Evolutionary conservation across 2,888 invertebrate species (phyloP), one percentile per base, ranked within the genome.

Genomic region (Dorcus parallelipipedus): DNA sequence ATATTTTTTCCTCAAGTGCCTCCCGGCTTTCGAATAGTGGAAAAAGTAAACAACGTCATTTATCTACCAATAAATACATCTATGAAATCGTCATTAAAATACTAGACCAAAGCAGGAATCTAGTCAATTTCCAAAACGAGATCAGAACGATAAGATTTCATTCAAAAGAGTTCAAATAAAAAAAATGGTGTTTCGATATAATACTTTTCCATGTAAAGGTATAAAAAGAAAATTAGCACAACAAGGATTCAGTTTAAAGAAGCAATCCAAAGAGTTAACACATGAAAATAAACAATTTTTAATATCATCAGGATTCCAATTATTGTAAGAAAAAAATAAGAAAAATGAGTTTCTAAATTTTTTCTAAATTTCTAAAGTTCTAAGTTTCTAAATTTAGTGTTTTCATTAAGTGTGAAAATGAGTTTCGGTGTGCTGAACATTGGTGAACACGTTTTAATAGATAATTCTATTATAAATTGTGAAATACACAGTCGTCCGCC

Each of bases 41-140:
- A n/a, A n/a, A n/a, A n/a, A n/a, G n/a, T n/a, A n/a, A n/a, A n/a
- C n/a, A n/a, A n/a, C n/a, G n/a, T n/a, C n/a, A n/a, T n/a, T n/a
- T n/a, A n/a, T n/a, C n/a, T n/a, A n/a, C n/a, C n/a, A n/a, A n/a
- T n/a, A n/a, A n/a, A n/a, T 54, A 52, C 41, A 70, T 74, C 60
- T 60, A 61, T 53, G 58, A 69, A 48, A 58, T 75, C 38, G 53
- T 62, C 20, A 20, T 76, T 60, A 70, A 65, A 65, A 50, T 74
- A 54, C 54, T 68, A 5, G 73, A 76, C 65, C 70, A 72, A 64
- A 63, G 68, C 60, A 69, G 68, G 39, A 58, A 70, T 38, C 48
- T 72, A 14, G 56, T 74, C 10, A 73, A 73, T 70, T 75, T 73
- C 60, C 61, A 67, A 55, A 67, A 67, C 45, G 70, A 72, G 69